These are phyloP conservation scores for Cathartes aura DNA, from an alignment of 2,113 vertebrate genomes.

Conservation along the genomic window DNA sequence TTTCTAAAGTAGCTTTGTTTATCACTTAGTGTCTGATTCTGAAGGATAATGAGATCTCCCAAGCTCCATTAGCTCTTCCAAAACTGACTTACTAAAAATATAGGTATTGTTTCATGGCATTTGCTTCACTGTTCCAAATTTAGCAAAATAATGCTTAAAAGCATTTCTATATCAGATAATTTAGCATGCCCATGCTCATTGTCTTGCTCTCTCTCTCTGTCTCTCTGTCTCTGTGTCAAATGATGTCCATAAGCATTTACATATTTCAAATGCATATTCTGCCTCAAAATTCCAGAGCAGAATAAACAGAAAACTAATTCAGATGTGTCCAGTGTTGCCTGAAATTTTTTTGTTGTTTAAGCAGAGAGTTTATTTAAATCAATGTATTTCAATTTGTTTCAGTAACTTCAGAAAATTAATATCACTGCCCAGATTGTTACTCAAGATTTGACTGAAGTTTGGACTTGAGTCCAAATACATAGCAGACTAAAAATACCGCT, in stretches of 20 bases:
- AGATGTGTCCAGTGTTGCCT: neutral
- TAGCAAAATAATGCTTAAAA: neutral
- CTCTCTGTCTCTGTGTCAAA: neutral
- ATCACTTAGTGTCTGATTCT: neutral
- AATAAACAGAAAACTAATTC: neutral
- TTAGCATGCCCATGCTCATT: neutral
- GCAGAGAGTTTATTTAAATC: neutral
- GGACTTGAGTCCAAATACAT: neutral
- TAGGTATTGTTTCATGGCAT: neutral
- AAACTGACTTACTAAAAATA: neutral
- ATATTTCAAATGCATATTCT: neutral
- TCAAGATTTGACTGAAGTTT: neutral
- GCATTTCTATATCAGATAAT: neutral
- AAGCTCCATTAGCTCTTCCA: neutral
- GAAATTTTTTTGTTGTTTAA: neutral
- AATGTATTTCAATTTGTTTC: neutral
- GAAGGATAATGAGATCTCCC: neutral
- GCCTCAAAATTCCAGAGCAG: neutral
- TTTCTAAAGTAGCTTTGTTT: neutral
- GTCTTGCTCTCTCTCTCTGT: neutral
- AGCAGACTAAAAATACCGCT: neutral
- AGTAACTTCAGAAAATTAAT: neutral
- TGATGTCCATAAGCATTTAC: neutral
- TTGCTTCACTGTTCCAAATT: neutral
- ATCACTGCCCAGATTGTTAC: neutral